Base-by-base conservation (phyloP, 2,888 invertebrate species). In the Erannis defoliaria region DNA sequence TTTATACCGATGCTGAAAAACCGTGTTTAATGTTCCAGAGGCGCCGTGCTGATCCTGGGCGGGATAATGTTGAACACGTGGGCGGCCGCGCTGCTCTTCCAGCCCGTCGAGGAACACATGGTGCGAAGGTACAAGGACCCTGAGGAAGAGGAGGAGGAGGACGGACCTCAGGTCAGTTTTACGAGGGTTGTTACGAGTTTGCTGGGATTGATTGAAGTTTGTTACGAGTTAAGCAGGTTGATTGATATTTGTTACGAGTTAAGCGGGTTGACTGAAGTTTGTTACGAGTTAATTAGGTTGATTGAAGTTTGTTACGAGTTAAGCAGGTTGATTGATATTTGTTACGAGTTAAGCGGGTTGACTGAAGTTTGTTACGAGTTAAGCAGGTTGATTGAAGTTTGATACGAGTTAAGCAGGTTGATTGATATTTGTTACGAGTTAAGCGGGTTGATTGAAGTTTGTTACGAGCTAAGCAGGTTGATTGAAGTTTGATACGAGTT, bases 21-120 rank as follows among this genome's bases (percentile, higher is more conserved):
- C 5, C n/a, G 8, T 12, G n/a, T 14, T 14, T 14, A 2, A n/a
- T 40, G 33, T 79, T 88, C 26, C 93, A 96, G 97, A 77, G 97
- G 97, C 12, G 95, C 97, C 2, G 96, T 97, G 5, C 88, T 97
- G 23, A 94, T 97, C 56, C 95, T 97, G 92, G 97, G 97, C 21
- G 97, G 96, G 10, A 90, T 97, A 14, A 96, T 97, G 74, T 86
- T 97, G 48, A 97, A 98, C 84, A 96, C 97, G 0, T 96, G 97
- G 94, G 96, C 97, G 9, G 96, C 97, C 0, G 97, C 97, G 2
- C 82, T 97, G 12, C 95, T 97, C 48, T 97, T 97, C 86, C 96
- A 97, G 66, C 97, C 97, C 0, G 97, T 97, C 0, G 96, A 96
- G 68, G 95, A 95, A 70, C 97, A 97, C 78, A 94, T 97, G 95